These are phyloP conservation scores for Holothuria glaberrima DNA, from an alignment of 35 echinoderm and acorn worm species.

Conservation along the genomic window DNA sequence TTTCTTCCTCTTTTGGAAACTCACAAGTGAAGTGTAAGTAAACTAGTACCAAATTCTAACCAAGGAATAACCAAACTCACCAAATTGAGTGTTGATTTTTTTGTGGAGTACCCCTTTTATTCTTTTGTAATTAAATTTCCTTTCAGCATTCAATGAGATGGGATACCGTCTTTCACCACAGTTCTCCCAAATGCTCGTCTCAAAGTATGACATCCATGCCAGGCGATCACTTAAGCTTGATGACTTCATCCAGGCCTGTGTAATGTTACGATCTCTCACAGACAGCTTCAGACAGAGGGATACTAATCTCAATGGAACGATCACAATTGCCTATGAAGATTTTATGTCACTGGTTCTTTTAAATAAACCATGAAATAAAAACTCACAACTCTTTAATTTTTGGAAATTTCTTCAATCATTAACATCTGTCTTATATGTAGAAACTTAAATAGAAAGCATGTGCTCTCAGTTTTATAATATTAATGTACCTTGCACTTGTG, in stretches of 20 bases:
- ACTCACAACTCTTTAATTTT: not conserved
- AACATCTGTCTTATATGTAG: not conserved
- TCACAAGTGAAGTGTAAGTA: no score
- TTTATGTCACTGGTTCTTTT: conserved; percentile 84
- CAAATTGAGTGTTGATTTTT: not conserved
- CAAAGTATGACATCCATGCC: conserved; percentile 68
- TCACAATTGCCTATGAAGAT: conserved; percentile 90
- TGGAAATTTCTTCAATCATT: not conserved
- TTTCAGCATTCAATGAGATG: conserved; percentile 89
- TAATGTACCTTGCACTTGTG: not conserved
- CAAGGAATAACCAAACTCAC: not conserved
- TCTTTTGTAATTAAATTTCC: not conserved
- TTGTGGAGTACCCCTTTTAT: not conserved
- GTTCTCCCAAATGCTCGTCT: conserved; percentile 68
- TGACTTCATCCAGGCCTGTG: conserved; percentile 89
- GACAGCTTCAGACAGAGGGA: conserved; percentile 86
- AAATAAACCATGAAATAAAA: conserved; percentile 68
- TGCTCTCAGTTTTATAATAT: not conserved
- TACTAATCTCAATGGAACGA: conserved; percentile 72
- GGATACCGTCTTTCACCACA: conserved; percentile 76
- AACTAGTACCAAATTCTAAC: no score
- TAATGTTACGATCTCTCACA: conserved; percentile 76
- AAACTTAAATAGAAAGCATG: not conserved
- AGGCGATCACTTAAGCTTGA: conserved; percentile 70
- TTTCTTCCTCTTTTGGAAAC: no score